Percentiles rank a stretch among this genome's conserved stretches.
These are phyloP conservation scores for Theocolax elegans DNA, from an alignment of 1,140 invertebrate genomes.

Conservation along the genomic window DNA sequence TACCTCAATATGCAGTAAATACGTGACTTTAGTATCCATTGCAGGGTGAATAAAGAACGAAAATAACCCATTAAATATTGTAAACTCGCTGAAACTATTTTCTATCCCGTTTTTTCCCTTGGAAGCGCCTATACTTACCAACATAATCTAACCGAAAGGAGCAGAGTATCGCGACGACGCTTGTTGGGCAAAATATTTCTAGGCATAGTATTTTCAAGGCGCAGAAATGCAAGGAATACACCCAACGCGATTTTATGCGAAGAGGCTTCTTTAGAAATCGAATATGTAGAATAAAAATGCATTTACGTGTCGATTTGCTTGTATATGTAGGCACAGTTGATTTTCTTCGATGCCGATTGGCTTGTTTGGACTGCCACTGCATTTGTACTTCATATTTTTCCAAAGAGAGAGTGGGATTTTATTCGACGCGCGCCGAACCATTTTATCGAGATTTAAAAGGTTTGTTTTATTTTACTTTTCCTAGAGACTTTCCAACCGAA, in stretches of 20 bases:
- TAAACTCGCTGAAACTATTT: too few relatives aligned
- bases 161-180: not conserved
- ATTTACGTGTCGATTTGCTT: not conserved
- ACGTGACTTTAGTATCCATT: too few relatives aligned
- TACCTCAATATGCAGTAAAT: too few relatives aligned
- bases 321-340: not conserved
- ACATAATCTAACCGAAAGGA: not conserved
- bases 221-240: slow-evolving; percentile 7
- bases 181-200: not conserved
- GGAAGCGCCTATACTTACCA: too few relatives aligned
- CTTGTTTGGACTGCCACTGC: not conserved
- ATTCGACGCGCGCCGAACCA: not conserved
- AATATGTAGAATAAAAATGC: not conserved
- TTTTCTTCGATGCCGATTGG: slow-evolving; percentile 6
- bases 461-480: not conserved
- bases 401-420: not conserved
- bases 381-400: not conserved
- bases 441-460: too few relatives aligned
- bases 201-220: not conserved
- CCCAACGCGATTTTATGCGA: slow-evolving; percentile 1
- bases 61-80: too few relatives aligned
- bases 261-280: not conserved
- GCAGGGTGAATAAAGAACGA: too few relatives aligned
- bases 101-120: too few relatives aligned
- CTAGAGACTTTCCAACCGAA: too few relatives aligned